These are phyloP conservation scores for Hydra vulgaris DNA, from an alignment of 30 jellyfish, hydroid and myxozoan genomes.

Conservation along the genomic window DNA sequence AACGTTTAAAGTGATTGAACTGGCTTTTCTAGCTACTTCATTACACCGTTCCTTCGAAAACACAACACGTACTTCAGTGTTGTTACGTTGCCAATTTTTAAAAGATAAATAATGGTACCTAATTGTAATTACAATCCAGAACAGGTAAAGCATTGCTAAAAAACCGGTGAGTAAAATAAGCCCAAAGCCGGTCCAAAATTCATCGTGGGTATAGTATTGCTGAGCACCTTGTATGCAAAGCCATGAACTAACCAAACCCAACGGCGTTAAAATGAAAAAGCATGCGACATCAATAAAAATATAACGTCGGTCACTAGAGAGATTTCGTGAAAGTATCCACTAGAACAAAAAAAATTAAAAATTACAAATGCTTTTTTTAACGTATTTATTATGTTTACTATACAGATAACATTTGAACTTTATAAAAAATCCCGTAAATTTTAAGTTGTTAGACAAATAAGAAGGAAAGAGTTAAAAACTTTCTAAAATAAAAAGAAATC, in stretches of 20 bases:
- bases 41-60: constrained; percentile 14
- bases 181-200: constrained; percentile 94
- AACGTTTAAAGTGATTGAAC: not conserved
- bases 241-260: constrained; percentile 71
- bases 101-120: constrained; percentile 52
- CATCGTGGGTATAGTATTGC: constrained; percentile 43
- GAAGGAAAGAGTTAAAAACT: no score
- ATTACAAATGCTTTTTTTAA: not conserved
- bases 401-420: not conserved
- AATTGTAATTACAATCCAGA: constrained; percentile 68
- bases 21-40: not conserved
- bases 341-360: not conserved
- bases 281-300: constrained; percentile 46
- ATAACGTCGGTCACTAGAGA: constrained; percentile 53
- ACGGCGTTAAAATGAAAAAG: constrained; percentile 61
- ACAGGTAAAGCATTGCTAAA: constrained; percentile 47
- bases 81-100: constrained; percentile 53
- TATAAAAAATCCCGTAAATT: not conserved
- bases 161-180: constrained; percentile 59
- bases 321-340: constrained; percentile 41
- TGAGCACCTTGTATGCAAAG: constrained; percentile 72
- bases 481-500: no score
- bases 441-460: no score
- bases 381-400: no score
- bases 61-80: constrained; percentile 53